Conservation (phyloP, 2,797 vertebrate genomes). For the Sebastes miniatus region DNA sequence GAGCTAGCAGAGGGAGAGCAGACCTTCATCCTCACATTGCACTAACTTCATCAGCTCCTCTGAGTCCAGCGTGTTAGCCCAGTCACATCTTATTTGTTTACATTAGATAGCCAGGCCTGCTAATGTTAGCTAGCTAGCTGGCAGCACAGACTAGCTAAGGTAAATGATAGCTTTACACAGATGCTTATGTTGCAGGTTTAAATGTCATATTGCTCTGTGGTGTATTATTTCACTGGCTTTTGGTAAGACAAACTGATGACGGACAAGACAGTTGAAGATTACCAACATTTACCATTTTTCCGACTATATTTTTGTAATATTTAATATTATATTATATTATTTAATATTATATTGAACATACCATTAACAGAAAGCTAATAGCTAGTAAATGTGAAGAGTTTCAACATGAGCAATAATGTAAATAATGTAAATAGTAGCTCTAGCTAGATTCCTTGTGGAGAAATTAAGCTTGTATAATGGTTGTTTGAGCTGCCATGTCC, state of each 20-base stretch:
- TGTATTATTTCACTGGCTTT: neutral
- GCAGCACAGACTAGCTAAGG: accelerated
- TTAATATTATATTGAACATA: neutral
- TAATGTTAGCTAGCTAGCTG: slow-evolving; percentile 59
- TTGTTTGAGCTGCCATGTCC: neutral
- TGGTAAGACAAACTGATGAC: neutral
- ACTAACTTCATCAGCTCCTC: neutral
- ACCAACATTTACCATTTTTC: neutral
- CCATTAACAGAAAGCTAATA: no score
- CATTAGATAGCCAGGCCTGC: slow-evolving; percentile 69
- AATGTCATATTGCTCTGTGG: no score
- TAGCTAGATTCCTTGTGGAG: neutral
- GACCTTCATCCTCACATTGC: no score
- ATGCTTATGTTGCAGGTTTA: no score
- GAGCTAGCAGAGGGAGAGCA: no score
- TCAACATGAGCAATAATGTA: no score
- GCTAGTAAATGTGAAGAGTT: no score
- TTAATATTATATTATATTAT: no score
- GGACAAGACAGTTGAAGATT: neutral
- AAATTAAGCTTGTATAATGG: neutral
- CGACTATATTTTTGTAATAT: no score
- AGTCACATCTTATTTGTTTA: slow-evolving; percentile 74
- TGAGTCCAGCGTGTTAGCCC: slow-evolving; percentile 9
- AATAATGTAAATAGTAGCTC: no score
- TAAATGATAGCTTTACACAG: no score